Evolutionary conservation across 2,797 vertebrate species (phyloP), one percentile per base, ranked within the genome.

Genomic region (Gobionotothen gibberifrons): DNA sequence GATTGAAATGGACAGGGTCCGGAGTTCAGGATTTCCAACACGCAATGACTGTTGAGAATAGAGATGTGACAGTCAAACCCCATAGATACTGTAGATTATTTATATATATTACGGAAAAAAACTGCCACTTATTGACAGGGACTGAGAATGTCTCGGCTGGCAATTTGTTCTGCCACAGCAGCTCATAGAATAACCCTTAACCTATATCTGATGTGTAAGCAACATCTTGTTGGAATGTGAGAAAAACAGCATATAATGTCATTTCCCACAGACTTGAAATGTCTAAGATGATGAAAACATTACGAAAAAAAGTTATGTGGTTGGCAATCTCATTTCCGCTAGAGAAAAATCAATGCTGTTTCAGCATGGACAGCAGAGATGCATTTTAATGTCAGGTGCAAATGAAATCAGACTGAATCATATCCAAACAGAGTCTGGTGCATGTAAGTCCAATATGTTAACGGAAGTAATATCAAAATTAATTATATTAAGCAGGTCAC

Each of bases 381-480:
- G 58, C 62, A 64, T 74, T 76, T 74, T 49, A 76, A 73, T 46
- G 60, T 71, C 48, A 71, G 51, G 32, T 68, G 62, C 17, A 16
- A 64, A 70, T 62, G 13, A 39, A 71, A 54, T 85, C 29, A 29
- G 52, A 68, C 49, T 66, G 53, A 72, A 78, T 85, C 51, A 53
- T 13, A 39, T 9, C n/a, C 40, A 53, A 56, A 52, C 53, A 44
- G 49, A 63, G 5, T 48, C 36, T 26, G 56, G 19, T 47, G 61
- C 53, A 39, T 60, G 46, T 46, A 48, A 80, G 68, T 68, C 42
- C 47, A 9, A 56, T 8, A 52, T 16, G 19, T 66, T 65, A 64
- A 69, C 78, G 61, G 73, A 60, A 65, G 42, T 77, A 73, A 80
- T 77, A 73, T 78, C 22, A 49, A 66, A 80, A 62, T 64, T 21